These are phyloP conservation scores for Paracentrotus lividus DNA, from an alignment of 53 echinoderm and acorn worm genomes.

Conservation along the genomic window DNA sequence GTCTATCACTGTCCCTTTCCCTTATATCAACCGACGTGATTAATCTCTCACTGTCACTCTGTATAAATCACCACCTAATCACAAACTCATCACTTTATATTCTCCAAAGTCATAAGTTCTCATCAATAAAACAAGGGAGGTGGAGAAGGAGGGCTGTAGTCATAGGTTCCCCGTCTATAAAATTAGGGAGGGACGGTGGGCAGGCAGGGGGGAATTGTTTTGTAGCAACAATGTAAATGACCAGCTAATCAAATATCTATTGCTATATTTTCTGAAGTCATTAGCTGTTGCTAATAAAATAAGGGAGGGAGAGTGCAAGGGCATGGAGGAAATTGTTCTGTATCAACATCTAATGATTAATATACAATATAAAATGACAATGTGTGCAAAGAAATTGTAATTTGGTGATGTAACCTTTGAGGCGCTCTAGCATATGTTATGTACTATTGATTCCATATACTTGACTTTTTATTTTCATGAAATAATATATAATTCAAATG, in stretches of 20 bases:
- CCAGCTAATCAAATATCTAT: no score
- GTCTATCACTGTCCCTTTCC: conserved; percentile 55
- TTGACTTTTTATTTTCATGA: no score
- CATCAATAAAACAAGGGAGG: background rate
- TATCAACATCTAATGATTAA: no score
- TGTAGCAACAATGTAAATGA: no score
- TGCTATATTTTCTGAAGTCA: background rate
- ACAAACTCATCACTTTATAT: background rate
- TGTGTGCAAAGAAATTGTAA: no score
- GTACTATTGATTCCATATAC: no score
- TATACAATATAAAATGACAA: no score
- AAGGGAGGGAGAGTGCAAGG: background rate
- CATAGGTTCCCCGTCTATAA: no score
- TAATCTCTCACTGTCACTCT: conserved; percentile 53
- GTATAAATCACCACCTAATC: conserved; percentile 22
- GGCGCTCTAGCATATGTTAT: no score
- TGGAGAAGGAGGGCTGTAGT: background rate
- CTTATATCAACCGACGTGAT: conserved; percentile 37
- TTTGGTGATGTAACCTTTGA: no score
- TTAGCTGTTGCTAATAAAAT: background rate
- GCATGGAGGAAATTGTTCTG: background rate
- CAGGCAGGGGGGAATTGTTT: background rate
- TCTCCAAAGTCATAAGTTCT: background rate
- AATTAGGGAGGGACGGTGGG: background rate
- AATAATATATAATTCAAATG: no score